A percentile compares a stretch with the other conserved stretches of the same genome.
These are phyloP conservation scores for Nymphalis c-album DNA, from an alignment of 2,888 invertebrate species.

Conservation along the genomic window DNA sequence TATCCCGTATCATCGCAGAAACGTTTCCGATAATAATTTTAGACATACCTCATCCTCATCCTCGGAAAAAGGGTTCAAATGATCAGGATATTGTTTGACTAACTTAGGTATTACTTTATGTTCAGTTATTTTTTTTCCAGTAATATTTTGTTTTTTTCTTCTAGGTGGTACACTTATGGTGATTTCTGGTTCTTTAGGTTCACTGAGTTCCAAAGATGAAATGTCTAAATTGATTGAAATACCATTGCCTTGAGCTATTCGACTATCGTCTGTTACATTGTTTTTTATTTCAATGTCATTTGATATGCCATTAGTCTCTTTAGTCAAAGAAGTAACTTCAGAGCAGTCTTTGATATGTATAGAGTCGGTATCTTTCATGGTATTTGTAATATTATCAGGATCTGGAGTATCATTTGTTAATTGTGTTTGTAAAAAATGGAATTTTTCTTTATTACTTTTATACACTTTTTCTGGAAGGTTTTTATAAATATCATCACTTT, in stretches of 20 bases:
- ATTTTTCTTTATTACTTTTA: conserved; percentile 68
- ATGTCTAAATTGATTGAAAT: conserved; percentile 39
- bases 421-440: conserved; percentile 74
- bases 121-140: conserved; percentile 46
- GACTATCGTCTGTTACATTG: conserved; percentile 71
- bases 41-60: conserved; percentile 77
- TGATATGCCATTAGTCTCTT: conserved; percentile 27
- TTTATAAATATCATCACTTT: conserved; percentile 48
- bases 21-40: background rate
- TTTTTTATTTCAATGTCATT: conserved; percentile 47
- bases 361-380: conserved; percentile 43
- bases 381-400: conserved; percentile 46
- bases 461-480: conserved; percentile 60
- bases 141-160: conserved; percentile 59
- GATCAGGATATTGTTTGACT: conserved; percentile 84
- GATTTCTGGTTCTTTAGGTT: conserved; percentile 51
- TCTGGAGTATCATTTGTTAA: conserved; percentile 53
- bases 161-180: conserved; percentile 72
- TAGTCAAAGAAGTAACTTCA: conserved; percentile 14
- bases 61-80: conserved; percentile 92
- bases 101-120: conserved; percentile 22
- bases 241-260: conserved; percentile 60
- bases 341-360: conserved; percentile 41
- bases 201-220: conserved; percentile 40
- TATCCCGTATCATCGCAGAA: conserved; percentile 12